phyloP scores from a whole-genome alignment of 1,140 invertebrate genomes.

The Micrasema longulum region DNA sequence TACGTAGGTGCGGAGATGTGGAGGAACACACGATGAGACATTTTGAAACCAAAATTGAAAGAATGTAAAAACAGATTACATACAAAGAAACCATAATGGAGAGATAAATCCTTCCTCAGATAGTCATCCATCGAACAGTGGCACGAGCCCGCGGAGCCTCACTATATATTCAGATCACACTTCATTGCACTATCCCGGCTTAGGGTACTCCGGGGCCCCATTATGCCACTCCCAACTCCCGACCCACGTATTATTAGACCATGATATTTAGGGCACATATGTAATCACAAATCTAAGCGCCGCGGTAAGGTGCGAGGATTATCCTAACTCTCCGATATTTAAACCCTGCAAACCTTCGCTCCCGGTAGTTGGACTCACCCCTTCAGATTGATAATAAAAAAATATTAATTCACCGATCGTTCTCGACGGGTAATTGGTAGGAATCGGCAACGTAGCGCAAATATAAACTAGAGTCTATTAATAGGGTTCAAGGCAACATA shows the following conservation, averaged over 20 bases:
- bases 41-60: slow-evolving; percentile 33
- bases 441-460: slow-evolving; percentile 42
- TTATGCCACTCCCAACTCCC: no score
- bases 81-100: slow-evolving; percentile 37
- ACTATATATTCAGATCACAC: slow-evolving; percentile 51
- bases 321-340: slow-evolving; percentile 23
- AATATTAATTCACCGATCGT: slow-evolving; percentile 29
- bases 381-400: slow-evolving; percentile 10
- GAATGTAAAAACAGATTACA: slow-evolving; percentile 43
- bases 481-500: slow-evolving; percentile 46
- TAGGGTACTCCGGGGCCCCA: slow-evolving; percentile 2
- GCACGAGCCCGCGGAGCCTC: slow-evolving; percentile 7
- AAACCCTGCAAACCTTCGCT: slow-evolving; percentile 30
- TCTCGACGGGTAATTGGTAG: slow-evolving; percentile 21
- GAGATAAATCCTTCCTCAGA: slow-evolving; percentile 12
- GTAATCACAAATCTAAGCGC: slow-evolving; percentile 35
- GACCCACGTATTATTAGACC: no score
- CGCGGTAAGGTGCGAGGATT: slow-evolving; percentile 9
- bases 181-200: slow-evolving; percentile 40
- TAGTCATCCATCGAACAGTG: slow-evolving; percentile 34
- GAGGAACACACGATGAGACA: slow-evolving; percentile 22
- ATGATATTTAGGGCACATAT: slow-evolving; percentile 27
- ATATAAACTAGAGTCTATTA: slow-evolving; percentile 42
- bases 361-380: slow-evolving; percentile 3
- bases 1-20: neutral